These are phyloP conservation scores for Pristis pectinata DNA, from an alignment of 2,797 vertebrate species.

Conservation along the genomic window DNA sequence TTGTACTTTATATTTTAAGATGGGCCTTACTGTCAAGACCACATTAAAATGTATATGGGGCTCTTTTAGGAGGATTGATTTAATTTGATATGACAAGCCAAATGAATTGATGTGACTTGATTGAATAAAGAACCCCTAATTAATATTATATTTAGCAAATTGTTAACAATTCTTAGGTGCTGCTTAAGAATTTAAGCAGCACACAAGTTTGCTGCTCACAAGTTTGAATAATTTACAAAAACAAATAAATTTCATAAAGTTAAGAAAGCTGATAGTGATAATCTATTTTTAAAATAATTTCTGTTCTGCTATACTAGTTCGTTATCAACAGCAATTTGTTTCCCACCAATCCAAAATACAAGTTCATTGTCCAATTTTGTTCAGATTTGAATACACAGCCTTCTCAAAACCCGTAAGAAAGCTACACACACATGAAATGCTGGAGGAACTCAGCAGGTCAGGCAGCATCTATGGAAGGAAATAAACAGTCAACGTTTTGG, in stretches of 20 bases:
- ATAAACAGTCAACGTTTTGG: too few species aligned
- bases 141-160: not conserved
- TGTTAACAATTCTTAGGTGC: not conserved
- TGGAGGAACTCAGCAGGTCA: too few species aligned
- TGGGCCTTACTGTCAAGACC: not conserved
- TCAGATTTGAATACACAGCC: too few species aligned
- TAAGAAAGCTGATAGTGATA: too few species aligned
- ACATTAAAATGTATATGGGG: too few species aligned
- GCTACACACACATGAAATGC: too few species aligned
- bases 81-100: not conserved
- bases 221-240: not conserved
- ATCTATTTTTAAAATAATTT: not conserved
- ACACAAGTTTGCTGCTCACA: too few species aligned
- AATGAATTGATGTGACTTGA: not conserved
- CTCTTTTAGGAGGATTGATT: not conserved
- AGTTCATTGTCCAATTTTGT: not conserved
- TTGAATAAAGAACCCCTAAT: not conserved
- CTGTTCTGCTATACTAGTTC: not conserved
- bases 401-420: not conserved
- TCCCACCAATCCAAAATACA: not conserved
- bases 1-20: not conserved
- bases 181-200: too few species aligned
- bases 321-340: not conserved
- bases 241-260: not conserved
- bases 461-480: too few species aligned